phyloP scores from a whole-genome alignment of 2,113 vertebrate species.

The Tragelaphus strepsiceros region DNA sequence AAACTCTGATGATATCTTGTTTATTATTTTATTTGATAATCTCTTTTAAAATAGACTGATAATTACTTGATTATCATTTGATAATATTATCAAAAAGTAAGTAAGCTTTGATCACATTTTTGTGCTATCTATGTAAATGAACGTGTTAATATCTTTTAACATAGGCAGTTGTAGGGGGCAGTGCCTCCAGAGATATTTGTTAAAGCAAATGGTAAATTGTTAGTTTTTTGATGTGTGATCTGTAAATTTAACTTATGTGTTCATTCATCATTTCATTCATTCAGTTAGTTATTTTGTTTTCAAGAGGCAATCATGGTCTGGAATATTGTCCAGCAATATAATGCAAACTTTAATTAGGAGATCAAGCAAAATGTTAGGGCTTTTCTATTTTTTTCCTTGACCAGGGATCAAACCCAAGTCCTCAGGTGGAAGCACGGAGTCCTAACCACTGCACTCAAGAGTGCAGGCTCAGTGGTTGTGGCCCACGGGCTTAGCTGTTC shows the following conservation, averaged over 20 bases:
- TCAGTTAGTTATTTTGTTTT: neutral
- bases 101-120: neutral
- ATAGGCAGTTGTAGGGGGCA: neutral
- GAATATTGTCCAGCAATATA: neutral
- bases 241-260: neutral
- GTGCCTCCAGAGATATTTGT: neutral
- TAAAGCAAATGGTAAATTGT: neutral
- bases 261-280: neutral
- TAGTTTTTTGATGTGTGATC: neutral
- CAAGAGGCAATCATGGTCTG: neutral
- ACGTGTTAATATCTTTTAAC: neutral
- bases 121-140: neutral
- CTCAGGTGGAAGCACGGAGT: neutral
- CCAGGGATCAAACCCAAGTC: neutral
- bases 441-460: neutral
- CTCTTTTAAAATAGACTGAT: neutral
- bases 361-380: neutral
- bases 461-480: neutral
- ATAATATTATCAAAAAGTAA: neutral
- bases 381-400: neutral
- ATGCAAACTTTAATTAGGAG: neutral
- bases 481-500: neutral
- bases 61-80: neutral
- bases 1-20: neutral
- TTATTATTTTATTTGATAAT: neutral